Evolutionary conservation across 2,888 invertebrate genomes (phyloP).

Genomic region (Lysandra bellargus): DNA sequence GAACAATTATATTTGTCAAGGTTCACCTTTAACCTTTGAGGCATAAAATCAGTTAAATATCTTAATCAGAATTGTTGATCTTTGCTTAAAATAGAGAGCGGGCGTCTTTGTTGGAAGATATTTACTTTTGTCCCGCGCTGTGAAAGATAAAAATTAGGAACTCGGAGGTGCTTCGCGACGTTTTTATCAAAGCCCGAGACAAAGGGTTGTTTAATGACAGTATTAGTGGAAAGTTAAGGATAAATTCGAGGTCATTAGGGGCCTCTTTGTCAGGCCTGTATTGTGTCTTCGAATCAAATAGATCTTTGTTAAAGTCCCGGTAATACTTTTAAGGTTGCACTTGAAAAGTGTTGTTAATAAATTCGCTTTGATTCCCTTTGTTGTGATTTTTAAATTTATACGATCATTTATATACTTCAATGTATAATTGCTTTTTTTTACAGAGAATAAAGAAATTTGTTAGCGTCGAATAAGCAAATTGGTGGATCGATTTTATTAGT

Average conservation of each 20-base stretch:
- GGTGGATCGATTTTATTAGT: too few species aligned
- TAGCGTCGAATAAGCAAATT: too few species aligned
- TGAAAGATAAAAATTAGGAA: slow-evolving; percentile 75
- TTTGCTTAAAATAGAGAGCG: slow-evolving; percentile 38
- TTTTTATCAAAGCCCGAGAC: slow-evolving; percentile 76
- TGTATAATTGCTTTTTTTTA: too few species aligned
- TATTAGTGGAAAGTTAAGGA: slow-evolving; percentile 78
- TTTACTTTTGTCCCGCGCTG: slow-evolving; percentile 62
- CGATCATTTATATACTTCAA: background rate
- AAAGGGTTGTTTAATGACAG: slow-evolving; percentile 78
- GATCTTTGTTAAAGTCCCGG: slow-evolving; percentile 32
- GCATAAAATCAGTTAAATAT: slow-evolving; percentile 25
- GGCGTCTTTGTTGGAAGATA: slow-evolving; percentile 54
- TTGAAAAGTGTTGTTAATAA: slow-evolving; percentile 8
- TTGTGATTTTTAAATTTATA: background rate
- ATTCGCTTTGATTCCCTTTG: background rate
- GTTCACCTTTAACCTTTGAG: slow-evolving; percentile 23
- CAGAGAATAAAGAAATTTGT: too few species aligned
- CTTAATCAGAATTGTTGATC: slow-evolving; percentile 38
- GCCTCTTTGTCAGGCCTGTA: slow-evolving; percentile 72
- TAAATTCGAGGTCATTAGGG: slow-evolving; percentile 73
- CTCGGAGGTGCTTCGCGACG: slow-evolving; percentile 63
- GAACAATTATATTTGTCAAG: slow-evolving; percentile 19
- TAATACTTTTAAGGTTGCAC: slow-evolving; percentile 19
- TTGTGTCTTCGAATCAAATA: slow-evolving; percentile 58